Base-by-base conservation (phyloP, 2,113 vertebrate species). In the Nesoenas mayeri region DNA sequence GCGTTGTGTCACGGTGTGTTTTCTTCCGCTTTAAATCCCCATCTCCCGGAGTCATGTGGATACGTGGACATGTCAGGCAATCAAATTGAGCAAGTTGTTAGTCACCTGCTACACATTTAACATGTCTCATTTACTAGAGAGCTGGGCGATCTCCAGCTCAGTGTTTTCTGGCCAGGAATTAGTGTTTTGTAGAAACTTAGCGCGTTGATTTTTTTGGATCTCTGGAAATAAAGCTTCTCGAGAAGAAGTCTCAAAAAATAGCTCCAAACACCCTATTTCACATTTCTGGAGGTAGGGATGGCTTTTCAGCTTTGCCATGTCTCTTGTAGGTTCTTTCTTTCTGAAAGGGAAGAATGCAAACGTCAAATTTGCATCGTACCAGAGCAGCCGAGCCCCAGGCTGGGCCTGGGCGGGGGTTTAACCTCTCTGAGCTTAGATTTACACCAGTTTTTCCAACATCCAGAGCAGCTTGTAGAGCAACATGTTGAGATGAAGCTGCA, bases 11-110 rank as follows among this genome's bases (percentile, higher is more conserved):
- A 3, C 26, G 1, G 28, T 1, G 3, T 12, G 29, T 22, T 48
- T 61, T 40, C 28, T 20, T 66, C 67, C 64, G 29, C 44, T 42
- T 64, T 19, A 14, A 38, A 70, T 54, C n/a, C 51, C 31, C 3
- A 0, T 38, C 58, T 89, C 89, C 65, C 0, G 0, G 83, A 66
- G 50, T 38, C 54, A 2, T 1, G 31, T 29, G 74, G 38, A n/a
- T 16, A 7, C 12, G 5, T 6, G 77, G 70, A 57, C 9, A 4
- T 6, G 28, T 22, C 79, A 69, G 57, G 29, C 53, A 26, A 4
- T 8, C 19, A 32, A 38, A 1, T 8, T n/a, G 47, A 31, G 66
- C 62, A 25, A 79, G 38, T 6, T 51, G 3, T 4, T 50, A 32
- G 54, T 14, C 50, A 65, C 40, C 48, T 48, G 15, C 79, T 71